Base-by-base conservation (phyloP, 2,888 invertebrate genomes). In the Melanostoma mellinum region DNA sequence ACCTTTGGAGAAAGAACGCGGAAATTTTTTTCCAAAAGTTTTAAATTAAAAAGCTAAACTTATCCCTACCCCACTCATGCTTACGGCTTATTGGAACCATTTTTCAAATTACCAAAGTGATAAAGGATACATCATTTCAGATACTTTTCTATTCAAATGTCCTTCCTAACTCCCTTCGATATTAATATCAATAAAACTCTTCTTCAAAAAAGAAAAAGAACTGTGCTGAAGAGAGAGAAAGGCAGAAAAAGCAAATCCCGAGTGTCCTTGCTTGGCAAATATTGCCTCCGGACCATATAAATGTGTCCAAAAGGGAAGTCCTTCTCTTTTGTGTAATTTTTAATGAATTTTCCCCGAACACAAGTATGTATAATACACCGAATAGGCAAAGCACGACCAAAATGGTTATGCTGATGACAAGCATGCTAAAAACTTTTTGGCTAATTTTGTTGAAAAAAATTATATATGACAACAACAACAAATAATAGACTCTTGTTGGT, bases 81-180 rank as follows among this genome's bases (percentile, higher is more conserved):
- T 72, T 81, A 68, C 72, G 74, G 52, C 68, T 82, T 76, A 77
- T 82, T 72, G 72, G 52, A 40, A 77, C 20, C 77, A 72, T 42
- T 56, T 77, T 77, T 53, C 10, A 68, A 68, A 40, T 68, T 56
- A 32, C 72, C 20, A 36, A 56, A 63, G 44, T 73, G 77, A 72
- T 82, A 68, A 63, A 73, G 67, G 68, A 52, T 40, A 55, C 52
- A 65, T 60, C 52, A 46, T 61, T 65, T 65, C 30, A 46, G 46
- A 48, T 72, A 40, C 46, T 52, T 68, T 44, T 58, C 58, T 44
- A 53, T 55, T 69, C 63, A 79, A 69, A 80, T 75, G 58, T 42
- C 42, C 40, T 44, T 4, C 20, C 50, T 10, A 20, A 20, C 55
- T 44, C 44, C 38, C 50, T 44, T 33, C 30, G 33, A 63, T 58